Evolutionary conservation across 2,113 vertebrate species (phyloP).

Genomic region (Todiramphus saurophagus): DNA sequence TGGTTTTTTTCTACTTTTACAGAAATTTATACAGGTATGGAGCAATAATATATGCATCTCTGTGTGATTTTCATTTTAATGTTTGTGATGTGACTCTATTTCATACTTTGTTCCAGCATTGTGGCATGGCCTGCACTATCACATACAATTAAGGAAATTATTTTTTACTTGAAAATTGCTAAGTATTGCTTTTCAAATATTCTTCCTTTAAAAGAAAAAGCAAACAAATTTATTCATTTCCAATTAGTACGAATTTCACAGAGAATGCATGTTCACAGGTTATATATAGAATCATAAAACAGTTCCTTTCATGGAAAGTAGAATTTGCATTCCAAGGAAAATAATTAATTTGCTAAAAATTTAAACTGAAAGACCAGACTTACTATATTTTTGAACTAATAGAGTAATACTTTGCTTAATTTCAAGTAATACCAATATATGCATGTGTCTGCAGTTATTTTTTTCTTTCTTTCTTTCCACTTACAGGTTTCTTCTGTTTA

Average conservation of each 20-base stretch:
- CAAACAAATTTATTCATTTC: neutral
- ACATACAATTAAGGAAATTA: neutral
- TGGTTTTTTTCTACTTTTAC: neutral
- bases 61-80: neutral
- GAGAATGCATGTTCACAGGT: neutral
- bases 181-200: slow-evolving; percentile 21
- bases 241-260: neutral
- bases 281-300: neutral
- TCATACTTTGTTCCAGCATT: neutral
- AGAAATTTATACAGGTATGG: slow-evolving; percentile 51
- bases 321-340: neutral
- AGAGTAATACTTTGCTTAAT: neutral
- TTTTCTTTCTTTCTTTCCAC: neutral
- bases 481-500: neutral
- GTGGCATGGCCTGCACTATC: neutral
- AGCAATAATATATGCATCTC: neutral
- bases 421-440: neutral
- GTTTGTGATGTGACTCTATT: neutral
- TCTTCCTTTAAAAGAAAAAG: neutral
- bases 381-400: neutral
- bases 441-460: neutral
- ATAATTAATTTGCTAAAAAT: neutral
- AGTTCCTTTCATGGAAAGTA: neutral
- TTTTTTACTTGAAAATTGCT: slow-evolving; percentile 1
- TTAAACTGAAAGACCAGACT: neutral